phyloP scores from a whole-genome alignment of 2,888 invertebrate genomes.

The Hetaerina titia region DNA sequence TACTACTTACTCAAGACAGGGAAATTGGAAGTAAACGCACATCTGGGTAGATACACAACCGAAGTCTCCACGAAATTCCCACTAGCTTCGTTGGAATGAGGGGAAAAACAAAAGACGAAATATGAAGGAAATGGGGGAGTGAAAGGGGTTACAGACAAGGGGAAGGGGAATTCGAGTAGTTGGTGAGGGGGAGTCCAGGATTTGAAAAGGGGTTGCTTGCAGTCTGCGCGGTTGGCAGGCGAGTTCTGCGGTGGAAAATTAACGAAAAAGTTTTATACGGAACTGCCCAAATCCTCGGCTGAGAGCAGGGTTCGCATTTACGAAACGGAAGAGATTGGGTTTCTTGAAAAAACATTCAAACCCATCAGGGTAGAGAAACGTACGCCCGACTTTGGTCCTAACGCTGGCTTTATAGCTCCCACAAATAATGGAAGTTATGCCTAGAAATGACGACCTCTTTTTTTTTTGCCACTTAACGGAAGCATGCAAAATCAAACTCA shows the following conservation, averaged over 20 bases:
- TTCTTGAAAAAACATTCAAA: not conserved
- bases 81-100: not conserved
- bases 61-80: not conserved
- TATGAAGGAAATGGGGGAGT: not conserved
- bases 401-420: not conserved
- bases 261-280: slow-evolving; percentile 22
- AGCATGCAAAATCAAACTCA: slow-evolving; percentile 2
- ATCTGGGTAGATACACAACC: not conserved
- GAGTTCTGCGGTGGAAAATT: slow-evolving; percentile 18
- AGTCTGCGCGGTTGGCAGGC: not conserved
- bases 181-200: not conserved
- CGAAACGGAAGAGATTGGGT: not conserved
- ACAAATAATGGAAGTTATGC: not conserved
- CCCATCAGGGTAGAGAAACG: not conserved
- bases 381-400: not conserved
- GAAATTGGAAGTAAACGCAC: not conserved
- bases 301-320: not conserved
- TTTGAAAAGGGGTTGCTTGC: not conserved
- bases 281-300: not conserved
- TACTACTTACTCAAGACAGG: not conserved
- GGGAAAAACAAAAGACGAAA: not conserved
- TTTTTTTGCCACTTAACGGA: not conserved
- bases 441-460: not conserved
- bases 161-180: not conserved
- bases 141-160: not conserved